phyloP scores from a whole-genome alignment of 2,888 invertebrate genomes.

The Arge pagana region DNA sequence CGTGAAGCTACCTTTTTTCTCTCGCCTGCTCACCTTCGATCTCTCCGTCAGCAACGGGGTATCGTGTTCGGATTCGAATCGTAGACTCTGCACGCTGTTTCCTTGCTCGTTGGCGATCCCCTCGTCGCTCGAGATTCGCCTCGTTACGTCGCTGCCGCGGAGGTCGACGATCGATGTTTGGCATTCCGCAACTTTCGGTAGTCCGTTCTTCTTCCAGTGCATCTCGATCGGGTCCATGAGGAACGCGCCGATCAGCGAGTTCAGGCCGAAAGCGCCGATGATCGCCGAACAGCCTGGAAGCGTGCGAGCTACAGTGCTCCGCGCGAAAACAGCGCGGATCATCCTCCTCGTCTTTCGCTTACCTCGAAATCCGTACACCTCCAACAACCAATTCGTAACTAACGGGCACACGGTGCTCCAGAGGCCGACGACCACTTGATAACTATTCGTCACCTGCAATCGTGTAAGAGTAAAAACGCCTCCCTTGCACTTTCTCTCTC shows the following conservation, averaged over 20 bases:
- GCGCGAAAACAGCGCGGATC: too few species aligned
- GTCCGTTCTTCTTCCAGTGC: conserved; percentile 57
- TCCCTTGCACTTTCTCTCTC: too few species aligned
- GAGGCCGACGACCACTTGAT: conserved; percentile 73
- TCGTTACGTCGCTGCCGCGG: not conserved
- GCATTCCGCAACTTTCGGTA: too few species aligned
- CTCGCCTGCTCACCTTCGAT: conserved; percentile 33
- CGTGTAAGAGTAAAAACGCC: not conserved
- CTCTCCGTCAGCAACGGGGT: conserved; percentile 38
- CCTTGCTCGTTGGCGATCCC: conserved; percentile 34
- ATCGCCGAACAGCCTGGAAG: conserved; percentile 65
- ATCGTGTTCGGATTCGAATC: conserved; percentile 30
- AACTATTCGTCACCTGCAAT: conserved; percentile 69
- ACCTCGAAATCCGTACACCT: conserved; percentile 72
- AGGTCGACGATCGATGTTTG: not conserved
- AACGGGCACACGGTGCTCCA: conserved; percentile 73
- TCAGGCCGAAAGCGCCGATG: conserved; percentile 69
- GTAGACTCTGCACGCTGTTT: conserved; percentile 20
- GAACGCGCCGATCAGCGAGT: conserved; percentile 71
- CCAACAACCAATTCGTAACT: conserved; percentile 65
- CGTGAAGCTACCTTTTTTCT: too few species aligned
- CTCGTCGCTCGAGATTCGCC: conserved; percentile 7
- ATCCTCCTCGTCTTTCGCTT: conserved; percentile 15
- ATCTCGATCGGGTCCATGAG: conserved; percentile 77
- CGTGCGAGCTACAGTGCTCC: too few species aligned